Evolutionary conservation across 1,140 invertebrate species (phyloP), one percentile per base, ranked within the genome.

Genomic region (Lycorma delicatula): DNA sequence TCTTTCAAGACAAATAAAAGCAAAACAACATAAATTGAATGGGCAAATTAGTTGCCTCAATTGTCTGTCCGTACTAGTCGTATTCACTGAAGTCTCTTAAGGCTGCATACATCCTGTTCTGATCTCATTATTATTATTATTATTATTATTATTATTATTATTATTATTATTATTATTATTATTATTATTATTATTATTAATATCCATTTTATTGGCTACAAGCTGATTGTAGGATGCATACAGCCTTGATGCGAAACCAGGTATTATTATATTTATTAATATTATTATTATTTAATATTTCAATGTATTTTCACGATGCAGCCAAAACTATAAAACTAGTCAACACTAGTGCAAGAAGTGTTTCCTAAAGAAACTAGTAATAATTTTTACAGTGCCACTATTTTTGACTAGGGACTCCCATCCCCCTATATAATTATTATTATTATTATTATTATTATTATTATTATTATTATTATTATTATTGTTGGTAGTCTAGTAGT

Each of bases 1-100:
- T 97, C 93, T 74, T 98, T 98, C 82, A 96, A 95, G 81, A 94
- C 90, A 70, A 91, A 90, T 77, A 91, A 91, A 77, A 89, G 86
- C 76, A 91, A 90, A 81, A 85, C 87, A 68, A 85, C 88, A 83
- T 91, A 89, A 82, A 54, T 34, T n/a, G 26, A 28, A 34, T n/a
- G 31, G 28, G 13, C 26, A 48, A 27, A 26, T 49, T 36, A 48
- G 22, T 48, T 27, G 26, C 55, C 28, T n/a, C 29, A 31, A 28
- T 49, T 31, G 6, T 46, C 3, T 53, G 38, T 47, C 46, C 26
- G 29, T 29, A 36, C 60, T 64, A 58, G 60, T 61, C 54, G 55
- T 60, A 53, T 47, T 29, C 38, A 51, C 41, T 34, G 52, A 41
- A 56, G 51, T 59, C 41, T 63, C 57, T 63, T 55, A 48, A 61